Evolutionary conservation across 2,888 invertebrate genomes (phyloP).

Genomic region (Maniola hyperantus): DNA sequence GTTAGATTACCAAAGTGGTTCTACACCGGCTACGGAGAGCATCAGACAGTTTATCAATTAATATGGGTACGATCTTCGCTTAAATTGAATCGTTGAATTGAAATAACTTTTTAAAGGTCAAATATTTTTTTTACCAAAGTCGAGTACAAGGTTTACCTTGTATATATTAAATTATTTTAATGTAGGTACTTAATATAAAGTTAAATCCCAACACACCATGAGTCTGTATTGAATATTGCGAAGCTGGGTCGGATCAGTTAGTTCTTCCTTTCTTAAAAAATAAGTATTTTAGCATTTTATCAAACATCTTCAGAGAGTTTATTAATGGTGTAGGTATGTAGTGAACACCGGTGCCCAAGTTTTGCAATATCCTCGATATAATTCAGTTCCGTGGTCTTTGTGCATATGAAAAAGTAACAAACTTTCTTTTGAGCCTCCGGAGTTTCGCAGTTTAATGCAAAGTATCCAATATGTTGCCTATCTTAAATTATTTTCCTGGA

Average conservation of each 20-base stretch:
- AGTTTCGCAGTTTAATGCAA: conserved; percentile 21
- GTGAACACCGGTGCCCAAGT: conserved; percentile 52
- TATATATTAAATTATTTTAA: too few species aligned
- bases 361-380: conserved; percentile 69
- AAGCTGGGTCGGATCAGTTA: too few species aligned
- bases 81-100: background rate
- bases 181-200: too few species aligned
- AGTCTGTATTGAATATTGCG: too few species aligned
- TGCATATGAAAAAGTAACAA: conserved; percentile 33
- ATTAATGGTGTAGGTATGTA: conserved; percentile 31
- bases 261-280: too few species aligned
- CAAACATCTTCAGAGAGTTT: conserved; percentile 26
- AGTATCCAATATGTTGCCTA: conserved; percentile 12
- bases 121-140: too few species aligned
- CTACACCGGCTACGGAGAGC: background rate
- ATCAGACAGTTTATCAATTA: conserved; percentile 9
- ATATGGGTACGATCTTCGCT: background rate
- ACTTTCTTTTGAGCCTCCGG: conserved; percentile 23
- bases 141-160: too few species aligned
- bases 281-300: conserved; percentile 4
- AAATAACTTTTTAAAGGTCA: too few species aligned
- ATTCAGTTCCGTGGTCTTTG: conserved; percentile 41
- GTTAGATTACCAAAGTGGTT: conserved; percentile 5
- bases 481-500: background rate
- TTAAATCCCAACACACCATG: background rate